Conservation (phyloP, 2,113 vertebrate species). For the Myotis yumanensis region DNA sequence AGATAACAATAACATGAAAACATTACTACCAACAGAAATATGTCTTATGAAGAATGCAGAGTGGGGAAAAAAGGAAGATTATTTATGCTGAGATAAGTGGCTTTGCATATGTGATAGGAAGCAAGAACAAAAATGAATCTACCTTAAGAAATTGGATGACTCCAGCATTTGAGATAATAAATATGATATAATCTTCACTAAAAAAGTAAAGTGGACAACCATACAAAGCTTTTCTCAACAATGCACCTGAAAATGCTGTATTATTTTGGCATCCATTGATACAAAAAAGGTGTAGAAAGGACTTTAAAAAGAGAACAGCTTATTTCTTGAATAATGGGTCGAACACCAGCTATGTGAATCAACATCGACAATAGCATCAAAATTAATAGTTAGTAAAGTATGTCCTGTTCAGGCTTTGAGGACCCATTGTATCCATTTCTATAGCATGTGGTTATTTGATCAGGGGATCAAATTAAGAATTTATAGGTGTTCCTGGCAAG, state of each 20-base stretch:
- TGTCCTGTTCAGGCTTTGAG: background rate
- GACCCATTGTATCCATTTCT: background rate
- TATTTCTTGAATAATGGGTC: constrained; percentile 28
- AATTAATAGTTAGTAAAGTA: constrained; percentile 32
- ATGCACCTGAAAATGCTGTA: background rate
- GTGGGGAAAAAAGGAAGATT: constrained; percentile 37
- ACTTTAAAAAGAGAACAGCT: constrained; percentile 11
- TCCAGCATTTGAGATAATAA: background rate
- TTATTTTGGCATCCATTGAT: constrained; percentile 11
- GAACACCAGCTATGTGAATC: background rate
- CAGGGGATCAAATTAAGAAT: background rate
- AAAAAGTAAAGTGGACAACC: background rate
- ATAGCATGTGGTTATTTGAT: background rate
- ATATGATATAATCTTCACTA: background rate
- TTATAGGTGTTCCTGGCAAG: background rate
- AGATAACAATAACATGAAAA: constrained; percentile 71
- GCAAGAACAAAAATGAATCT: constrained; percentile 14
- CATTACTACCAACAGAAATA: constrained; percentile 59
- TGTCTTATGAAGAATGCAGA: constrained; percentile 37
- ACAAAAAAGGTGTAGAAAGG: background rate
- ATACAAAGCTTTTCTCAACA: background rate
- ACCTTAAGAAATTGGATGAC: background rate
- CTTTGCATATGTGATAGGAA: constrained; percentile 11
- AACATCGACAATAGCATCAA: background rate
- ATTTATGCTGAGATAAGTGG: constrained; percentile 44